Evolutionary conservation across 2,888 invertebrate species (phyloP).

Genomic region (Lycaena phlaeas): DNA sequence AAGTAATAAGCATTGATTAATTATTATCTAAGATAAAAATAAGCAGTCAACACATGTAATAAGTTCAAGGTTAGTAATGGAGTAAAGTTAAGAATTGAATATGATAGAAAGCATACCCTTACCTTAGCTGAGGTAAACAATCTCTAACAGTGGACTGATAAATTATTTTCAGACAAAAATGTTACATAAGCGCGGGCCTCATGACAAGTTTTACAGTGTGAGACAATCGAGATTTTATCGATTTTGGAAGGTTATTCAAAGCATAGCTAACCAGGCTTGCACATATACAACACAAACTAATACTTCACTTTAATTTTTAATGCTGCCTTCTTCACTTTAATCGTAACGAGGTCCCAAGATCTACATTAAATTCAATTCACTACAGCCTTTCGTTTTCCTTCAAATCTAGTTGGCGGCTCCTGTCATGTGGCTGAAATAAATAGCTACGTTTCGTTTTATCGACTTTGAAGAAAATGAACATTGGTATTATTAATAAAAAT

Average conservation of each 20-base stretch:
- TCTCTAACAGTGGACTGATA: constrained; percentile 39
- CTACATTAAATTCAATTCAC: constrained; percentile 61
- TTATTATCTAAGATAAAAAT: neutral
- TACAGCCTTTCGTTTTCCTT: constrained; percentile 21
- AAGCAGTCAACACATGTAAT: constrained; percentile 3
- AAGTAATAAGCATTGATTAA: neutral
- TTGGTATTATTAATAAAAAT: too few relatives aligned
- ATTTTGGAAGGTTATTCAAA: constrained; percentile 44
- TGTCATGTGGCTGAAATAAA: constrained; percentile 20
- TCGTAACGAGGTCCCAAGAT: constrained; percentile 45
- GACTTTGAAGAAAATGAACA: too few relatives aligned
- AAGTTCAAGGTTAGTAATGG: constrained; percentile 43
- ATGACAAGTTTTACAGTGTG: constrained; percentile 49
- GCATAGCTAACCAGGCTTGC: constrained; percentile 39
- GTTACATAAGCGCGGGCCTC: constrained; percentile 63
- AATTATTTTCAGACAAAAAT: constrained; percentile 51
- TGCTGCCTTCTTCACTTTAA: constrained; percentile 40
- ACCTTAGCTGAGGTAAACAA: constrained; percentile 57
- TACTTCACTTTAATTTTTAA: constrained; percentile 58
- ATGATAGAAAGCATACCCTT: constrained; percentile 33
- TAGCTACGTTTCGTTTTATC: constrained; percentile 18
- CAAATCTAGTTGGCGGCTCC: constrained; percentile 26
- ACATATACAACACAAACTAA: constrained; percentile 35
- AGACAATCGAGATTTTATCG: constrained; percentile 31
- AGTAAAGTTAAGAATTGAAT: constrained; percentile 15